These are phyloP conservation scores for Actenoides hombroni DNA, from an alignment of 2,113 vertebrate species.

Conservation along the genomic window DNA sequence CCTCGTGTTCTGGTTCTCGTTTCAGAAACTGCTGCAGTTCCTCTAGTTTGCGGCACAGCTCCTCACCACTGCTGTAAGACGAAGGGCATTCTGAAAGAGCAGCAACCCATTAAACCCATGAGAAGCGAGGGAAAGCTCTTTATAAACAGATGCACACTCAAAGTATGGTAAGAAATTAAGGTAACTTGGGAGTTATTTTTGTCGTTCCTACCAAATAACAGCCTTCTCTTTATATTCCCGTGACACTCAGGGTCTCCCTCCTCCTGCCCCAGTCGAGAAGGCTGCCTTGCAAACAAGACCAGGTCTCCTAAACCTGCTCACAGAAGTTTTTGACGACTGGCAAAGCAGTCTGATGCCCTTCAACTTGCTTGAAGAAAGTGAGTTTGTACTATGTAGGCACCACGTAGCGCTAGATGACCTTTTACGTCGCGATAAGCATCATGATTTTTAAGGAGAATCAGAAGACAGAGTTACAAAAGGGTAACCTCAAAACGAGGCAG, in stretches of 20 bases:
- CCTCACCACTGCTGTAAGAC: conserved; percentile 84
- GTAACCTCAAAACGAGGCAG: not conserved
- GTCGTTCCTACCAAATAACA: not conserved
- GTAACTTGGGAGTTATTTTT: conserved; percentile 4
- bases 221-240: not conserved
- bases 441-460: not conserved
- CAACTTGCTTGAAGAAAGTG: not conserved
- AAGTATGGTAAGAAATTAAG: not conserved
- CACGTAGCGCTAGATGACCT: not conserved
- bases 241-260: not conserved
- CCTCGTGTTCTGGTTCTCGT: conserved; percentile 86
- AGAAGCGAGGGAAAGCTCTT: conserved; percentile 5
- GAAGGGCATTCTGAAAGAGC: conserved; percentile 84
- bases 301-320: not conserved
- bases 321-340: not conserved
- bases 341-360: not conserved
- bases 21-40: conserved; percentile 92
- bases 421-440: not conserved
- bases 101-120: not conserved
- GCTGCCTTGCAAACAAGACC: not conserved
- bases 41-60: conserved; percentile 86
- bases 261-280: not conserved
- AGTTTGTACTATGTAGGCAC: not conserved
- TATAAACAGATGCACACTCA: conserved; percentile 34
- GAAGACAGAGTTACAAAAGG: not conserved